A percentile compares a stretch with the other conserved stretches of the same genome.
Conservation (phyloP, 2,888 invertebrate genomes). For the Papilio protenor region DNA sequence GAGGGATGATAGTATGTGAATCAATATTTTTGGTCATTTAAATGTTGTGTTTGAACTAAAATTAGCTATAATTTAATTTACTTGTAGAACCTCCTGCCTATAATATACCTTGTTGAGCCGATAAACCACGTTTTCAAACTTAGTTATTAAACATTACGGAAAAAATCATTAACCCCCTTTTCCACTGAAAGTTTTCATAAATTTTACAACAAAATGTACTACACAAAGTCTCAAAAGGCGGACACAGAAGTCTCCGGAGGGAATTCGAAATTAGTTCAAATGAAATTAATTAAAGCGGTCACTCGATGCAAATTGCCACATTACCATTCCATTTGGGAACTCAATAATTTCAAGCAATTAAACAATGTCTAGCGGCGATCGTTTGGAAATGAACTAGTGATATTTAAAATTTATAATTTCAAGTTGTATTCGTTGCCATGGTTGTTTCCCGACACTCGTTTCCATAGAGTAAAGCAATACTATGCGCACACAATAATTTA, state of each 20-base stretch:
- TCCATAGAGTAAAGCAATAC: not conserved
- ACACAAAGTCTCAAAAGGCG: not conserved
- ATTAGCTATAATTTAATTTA: not conserved
- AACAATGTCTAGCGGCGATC: constrained; percentile 17
- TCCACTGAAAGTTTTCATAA: not conserved
- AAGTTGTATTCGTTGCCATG: not conserved
- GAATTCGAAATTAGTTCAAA: constrained; percentile 31
- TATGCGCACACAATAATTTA: no score
- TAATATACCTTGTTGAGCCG: not conserved
- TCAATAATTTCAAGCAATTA: constrained; percentile 26
- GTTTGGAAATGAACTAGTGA: constrained; percentile 9
- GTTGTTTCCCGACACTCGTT: no score
- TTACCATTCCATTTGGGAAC: constrained; percentile 29
- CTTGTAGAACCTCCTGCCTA: not conserved
- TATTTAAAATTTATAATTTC: not conserved
- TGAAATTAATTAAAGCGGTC: constrained; percentile 29
- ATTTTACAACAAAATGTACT: not conserved
- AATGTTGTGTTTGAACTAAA: no score
- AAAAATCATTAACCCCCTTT: not conserved
- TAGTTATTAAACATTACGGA: not conserved
- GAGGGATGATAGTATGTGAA: no score
- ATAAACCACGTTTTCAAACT: not conserved
- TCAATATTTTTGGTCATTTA: no score
- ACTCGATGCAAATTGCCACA: constrained; percentile 26
- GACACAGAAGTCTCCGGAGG: not conserved